Conservation (phyloP, 1,140 invertebrate genomes). For the Adelges cooleyi region DNA sequence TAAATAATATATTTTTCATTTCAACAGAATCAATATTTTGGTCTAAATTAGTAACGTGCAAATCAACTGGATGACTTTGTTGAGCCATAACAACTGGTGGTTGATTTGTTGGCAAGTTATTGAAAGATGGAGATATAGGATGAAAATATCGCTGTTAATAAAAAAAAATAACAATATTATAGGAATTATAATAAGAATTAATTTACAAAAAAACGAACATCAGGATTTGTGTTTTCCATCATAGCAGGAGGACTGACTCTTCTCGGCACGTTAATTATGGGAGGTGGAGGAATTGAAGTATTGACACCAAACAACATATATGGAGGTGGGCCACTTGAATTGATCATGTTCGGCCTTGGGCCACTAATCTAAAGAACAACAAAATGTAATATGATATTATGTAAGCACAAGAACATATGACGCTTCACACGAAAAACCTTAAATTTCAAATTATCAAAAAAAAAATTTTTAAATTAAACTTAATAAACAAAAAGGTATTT, state of each 20-base stretch:
- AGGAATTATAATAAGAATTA: not conserved
- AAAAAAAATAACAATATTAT: slow-evolving; percentile 6
- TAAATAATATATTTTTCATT: slow-evolving; percentile 40
- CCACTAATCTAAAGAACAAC: not conserved
- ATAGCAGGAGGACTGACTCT: slow-evolving; percentile 6
- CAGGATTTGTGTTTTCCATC: slow-evolving; percentile 4
- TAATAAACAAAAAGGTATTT: too few species aligned
- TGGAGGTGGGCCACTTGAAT: slow-evolving; percentile 2
- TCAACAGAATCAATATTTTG: slow-evolving; percentile 58
- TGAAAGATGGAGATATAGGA: slow-evolving; percentile 30
- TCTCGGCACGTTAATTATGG: slow-evolving; percentile 28
- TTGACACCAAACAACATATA: slow-evolving; percentile 30
- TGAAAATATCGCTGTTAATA: slow-evolving; percentile 33
- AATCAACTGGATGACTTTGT: slow-evolving; percentile 44
- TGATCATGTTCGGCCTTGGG: slow-evolving; percentile 12
- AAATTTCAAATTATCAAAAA: too few species aligned
- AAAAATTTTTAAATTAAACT: too few species aligned
- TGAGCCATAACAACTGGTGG: not conserved
- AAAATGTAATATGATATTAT: not conserved
- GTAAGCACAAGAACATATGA: too few species aligned
- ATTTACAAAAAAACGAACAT: not conserved
- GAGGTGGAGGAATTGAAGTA: slow-evolving; percentile 31
- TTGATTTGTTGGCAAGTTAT: slow-evolving; percentile 18
- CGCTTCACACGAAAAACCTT: too few species aligned
- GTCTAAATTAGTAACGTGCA: slow-evolving; percentile 64